Evolutionary conservation across 2,888 invertebrate species (phyloP).

Genomic region (Gari tellinella): DNA sequence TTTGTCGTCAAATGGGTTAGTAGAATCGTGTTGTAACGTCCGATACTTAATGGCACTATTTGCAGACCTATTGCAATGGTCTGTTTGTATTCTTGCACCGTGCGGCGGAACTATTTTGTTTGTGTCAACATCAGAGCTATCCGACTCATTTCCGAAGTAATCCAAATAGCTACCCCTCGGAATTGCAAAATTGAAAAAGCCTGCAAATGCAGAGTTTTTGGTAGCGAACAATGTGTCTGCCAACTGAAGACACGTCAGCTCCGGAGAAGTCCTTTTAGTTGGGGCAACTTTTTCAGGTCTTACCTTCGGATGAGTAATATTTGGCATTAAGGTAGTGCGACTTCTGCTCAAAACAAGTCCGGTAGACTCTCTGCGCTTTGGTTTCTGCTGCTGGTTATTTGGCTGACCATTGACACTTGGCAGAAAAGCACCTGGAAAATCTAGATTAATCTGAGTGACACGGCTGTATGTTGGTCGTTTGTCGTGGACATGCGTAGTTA

Average conservation of each 20-base stretch:
- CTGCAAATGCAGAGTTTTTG: slow-evolving; percentile 35
- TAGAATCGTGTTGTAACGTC: background rate
- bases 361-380: slow-evolving; percentile 2
- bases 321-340: slow-evolving; percentile 35
- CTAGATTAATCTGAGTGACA: slow-evolving; percentile 41
- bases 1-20: slow-evolving; percentile 20
- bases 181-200: slow-evolving; percentile 24
- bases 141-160: slow-evolving; percentile 9
- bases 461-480: slow-evolving; percentile 26
- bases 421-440: slow-evolving; percentile 46
- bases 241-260: slow-evolving; percentile 46
- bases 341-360: slow-evolving; percentile 23
- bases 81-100: background rate
- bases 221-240: slow-evolving; percentile 45
- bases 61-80: background rate
- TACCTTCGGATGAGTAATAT: slow-evolving; percentile 8
- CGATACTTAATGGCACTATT: background rate
- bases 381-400: slow-evolving; percentile 8
- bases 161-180: slow-evolving; percentile 26
- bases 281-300: background rate
- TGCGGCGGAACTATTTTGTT: background rate
- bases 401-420: slow-evolving; percentile 27
- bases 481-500: background rate
- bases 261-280: slow-evolving; percentile 28
- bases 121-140: background rate